These are phyloP conservation scores for Branchinecta lynchi DNA, from an alignment of 1,140 invertebrate species.

Conservation along the genomic window DNA sequence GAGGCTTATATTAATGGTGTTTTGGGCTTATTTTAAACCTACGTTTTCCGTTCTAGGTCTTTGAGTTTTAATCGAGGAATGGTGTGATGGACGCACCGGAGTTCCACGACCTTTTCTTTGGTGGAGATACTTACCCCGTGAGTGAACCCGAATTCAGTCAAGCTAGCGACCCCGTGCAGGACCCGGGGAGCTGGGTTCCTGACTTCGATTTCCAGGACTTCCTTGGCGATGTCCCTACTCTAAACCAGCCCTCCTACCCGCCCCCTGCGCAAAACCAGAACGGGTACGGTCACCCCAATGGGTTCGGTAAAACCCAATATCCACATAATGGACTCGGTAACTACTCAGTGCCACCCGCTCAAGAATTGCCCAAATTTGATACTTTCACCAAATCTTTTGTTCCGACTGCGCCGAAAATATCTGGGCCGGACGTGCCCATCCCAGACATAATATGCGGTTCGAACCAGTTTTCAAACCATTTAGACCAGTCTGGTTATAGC, in stretches of 20 bases:
- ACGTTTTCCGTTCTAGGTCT: too few relatives aligned
- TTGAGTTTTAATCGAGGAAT: too few relatives aligned
- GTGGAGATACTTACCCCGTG: not conserved
- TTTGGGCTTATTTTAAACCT: too few relatives aligned
- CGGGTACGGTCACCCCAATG: not conserved
- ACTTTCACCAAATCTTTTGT: not conserved
- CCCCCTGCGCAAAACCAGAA: not conserved
- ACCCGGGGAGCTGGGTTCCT: not conserved
- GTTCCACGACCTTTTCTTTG: constrained; percentile 1
- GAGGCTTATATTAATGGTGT: too few relatives aligned
- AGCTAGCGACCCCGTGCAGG: not conserved
- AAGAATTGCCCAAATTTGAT: constrained; percentile 7
- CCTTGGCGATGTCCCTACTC: not conserved
- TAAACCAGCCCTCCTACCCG: not conserved
- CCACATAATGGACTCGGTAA: not conserved
- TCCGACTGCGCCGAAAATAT: not conserved
- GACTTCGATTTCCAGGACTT: not conserved
- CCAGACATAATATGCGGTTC: not conserved
- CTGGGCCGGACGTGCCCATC: not conserved
- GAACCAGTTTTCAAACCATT: not conserved
- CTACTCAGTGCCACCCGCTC: not conserved
- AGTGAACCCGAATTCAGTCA: not conserved
- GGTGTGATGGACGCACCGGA: not conserved
- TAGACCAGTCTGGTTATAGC: not conserved
- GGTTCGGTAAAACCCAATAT: not conserved